phyloP scores from a whole-genome alignment of 1,140 invertebrate genomes.

The Anadara kagoshimensis region DNA sequence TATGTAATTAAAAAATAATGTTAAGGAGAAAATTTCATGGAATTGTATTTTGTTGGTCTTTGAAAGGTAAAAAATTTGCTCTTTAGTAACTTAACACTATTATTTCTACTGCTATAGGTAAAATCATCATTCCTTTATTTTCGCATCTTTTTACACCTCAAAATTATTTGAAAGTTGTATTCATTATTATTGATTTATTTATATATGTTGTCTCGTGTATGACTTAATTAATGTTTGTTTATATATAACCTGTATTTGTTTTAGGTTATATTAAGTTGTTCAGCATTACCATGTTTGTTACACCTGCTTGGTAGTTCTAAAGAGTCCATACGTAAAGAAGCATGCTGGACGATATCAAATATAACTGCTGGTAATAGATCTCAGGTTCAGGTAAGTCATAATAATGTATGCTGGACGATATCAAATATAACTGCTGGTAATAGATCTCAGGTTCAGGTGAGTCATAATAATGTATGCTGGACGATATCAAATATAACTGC shows the following conservation, averaged over 20 bases:
- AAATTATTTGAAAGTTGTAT: not conserved
- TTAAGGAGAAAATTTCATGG: not conserved
- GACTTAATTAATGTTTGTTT: too few species aligned
- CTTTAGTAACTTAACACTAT: too few species aligned
- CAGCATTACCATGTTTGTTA: slow-evolving; percentile 88
- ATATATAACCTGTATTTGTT: too few species aligned
- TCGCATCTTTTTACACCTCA: not conserved
- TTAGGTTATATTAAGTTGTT: slow-evolving; percentile 80
- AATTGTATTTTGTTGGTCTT: not conserved
- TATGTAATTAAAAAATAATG: not conserved
- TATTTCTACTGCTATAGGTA: not conserved
- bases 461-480: slow-evolving; percentile 88
- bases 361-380: slow-evolving; percentile 96
- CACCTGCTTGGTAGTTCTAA: slow-evolving; percentile 84
- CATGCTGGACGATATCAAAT: slow-evolving; percentile 99
- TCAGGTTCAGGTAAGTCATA: slow-evolving; percentile 85
- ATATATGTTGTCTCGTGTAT: too few species aligned
- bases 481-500: slow-evolving; percentile 98
- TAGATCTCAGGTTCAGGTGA: slow-evolving; percentile 30
- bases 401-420: not conserved
- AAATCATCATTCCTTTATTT: not conserved
- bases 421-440: not conserved
- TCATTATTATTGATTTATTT: not conserved
- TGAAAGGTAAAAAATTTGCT: not conserved
- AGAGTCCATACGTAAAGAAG: slow-evolving; percentile 95